These are phyloP conservation scores for Dolichomitus sp. DNA, from an alignment of 2,888 invertebrate genomes.

Conservation along the genomic window DNA sequence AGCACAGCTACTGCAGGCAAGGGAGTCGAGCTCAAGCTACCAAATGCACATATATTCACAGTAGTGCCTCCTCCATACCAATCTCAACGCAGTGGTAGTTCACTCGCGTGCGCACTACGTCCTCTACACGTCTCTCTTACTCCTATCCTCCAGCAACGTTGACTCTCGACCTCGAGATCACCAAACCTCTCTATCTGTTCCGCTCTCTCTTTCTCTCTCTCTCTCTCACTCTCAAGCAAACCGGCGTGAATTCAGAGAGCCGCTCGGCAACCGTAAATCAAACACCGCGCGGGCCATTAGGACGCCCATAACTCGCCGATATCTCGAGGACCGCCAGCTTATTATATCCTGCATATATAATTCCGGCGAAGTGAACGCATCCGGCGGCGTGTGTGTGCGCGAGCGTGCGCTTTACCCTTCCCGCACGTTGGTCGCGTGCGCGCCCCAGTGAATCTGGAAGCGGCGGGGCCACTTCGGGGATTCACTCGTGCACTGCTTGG, in stretches of 20 bases:
- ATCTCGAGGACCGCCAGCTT: slow-evolving; percentile 85
- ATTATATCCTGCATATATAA: slow-evolving; percentile 85
- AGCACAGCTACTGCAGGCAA: slow-evolving; percentile 16
- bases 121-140: slow-evolving; percentile 29
- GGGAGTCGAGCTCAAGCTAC: slow-evolving; percentile 17
- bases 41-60: slow-evolving; percentile 18
- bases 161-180: slow-evolving; percentile 62
- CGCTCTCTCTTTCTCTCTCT: background rate
- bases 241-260: slow-evolving; percentile 76
- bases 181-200: slow-evolving; percentile 52
- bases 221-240: slow-evolving; percentile 39
- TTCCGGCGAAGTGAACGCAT: slow-evolving; percentile 76
- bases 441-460: slow-evolving; percentile 56
- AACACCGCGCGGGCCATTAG: slow-evolving; percentile 83
- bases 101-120: slow-evolving; percentile 50
- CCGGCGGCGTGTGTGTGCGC: slow-evolving; percentile 52
- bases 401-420: background rate
- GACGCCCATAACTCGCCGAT: slow-evolving; percentile 85
- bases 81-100: slow-evolving; percentile 49
- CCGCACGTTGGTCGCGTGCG: slow-evolving; percentile 24
- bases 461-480: slow-evolving; percentile 53
- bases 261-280: slow-evolving; percentile 80
- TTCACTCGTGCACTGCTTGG: slow-evolving; percentile 50
- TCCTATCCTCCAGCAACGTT: slow-evolving; percentile 19
- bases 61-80: background rate